A percentile compares a stretch with the other conserved stretches of the same genome.
These are phyloP conservation scores for Hyposoter dolosus DNA, from an alignment of 2,888 invertebrate species.

Conservation along the genomic window DNA sequence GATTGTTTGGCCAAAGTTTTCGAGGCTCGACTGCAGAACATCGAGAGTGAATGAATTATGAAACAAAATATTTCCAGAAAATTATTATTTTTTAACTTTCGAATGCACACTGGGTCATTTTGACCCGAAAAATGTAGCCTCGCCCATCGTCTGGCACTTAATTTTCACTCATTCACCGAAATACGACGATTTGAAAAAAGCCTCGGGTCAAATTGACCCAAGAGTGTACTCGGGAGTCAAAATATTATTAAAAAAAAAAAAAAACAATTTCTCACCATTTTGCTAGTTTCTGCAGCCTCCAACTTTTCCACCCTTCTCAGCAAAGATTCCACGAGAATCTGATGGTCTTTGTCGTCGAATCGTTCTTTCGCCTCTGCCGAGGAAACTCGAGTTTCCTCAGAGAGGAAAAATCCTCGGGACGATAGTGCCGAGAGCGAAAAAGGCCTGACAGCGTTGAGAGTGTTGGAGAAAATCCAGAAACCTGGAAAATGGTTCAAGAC, in stretches of 20 bases:
- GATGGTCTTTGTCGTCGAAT: slow-evolving; percentile 66
- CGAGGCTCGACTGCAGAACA: slow-evolving; percentile 72
- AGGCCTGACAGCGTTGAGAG: slow-evolving; percentile 60
- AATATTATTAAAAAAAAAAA: too few species aligned
- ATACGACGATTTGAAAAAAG: too few species aligned
- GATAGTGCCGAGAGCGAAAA: slow-evolving; percentile 28
- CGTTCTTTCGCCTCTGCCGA: not conserved
- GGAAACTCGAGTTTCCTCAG: not conserved
- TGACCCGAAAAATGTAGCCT: too few species aligned
- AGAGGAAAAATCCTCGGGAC: not conserved
- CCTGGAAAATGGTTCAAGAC: slow-evolving; percentile 73
- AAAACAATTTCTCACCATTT: slow-evolving; percentile 61
- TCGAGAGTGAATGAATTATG: not conserved
- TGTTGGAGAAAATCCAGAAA: slow-evolving; percentile 73
- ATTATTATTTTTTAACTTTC: too few species aligned
- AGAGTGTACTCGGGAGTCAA: too few species aligned
- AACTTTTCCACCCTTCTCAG: slow-evolving; percentile 75
- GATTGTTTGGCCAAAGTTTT: slow-evolving; percentile 72
- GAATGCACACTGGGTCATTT: too few species aligned
- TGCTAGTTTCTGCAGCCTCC: slow-evolving; percentile 71
- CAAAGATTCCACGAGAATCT: slow-evolving; percentile 73
- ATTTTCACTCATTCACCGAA: too few species aligned
- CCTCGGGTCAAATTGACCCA: too few species aligned
- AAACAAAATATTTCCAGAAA: not conserved
- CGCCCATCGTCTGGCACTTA: too few species aligned